These are phyloP conservation scores for Columba livia DNA, from an alignment of 2,113 vertebrate species.

Conservation along the genomic window DNA sequence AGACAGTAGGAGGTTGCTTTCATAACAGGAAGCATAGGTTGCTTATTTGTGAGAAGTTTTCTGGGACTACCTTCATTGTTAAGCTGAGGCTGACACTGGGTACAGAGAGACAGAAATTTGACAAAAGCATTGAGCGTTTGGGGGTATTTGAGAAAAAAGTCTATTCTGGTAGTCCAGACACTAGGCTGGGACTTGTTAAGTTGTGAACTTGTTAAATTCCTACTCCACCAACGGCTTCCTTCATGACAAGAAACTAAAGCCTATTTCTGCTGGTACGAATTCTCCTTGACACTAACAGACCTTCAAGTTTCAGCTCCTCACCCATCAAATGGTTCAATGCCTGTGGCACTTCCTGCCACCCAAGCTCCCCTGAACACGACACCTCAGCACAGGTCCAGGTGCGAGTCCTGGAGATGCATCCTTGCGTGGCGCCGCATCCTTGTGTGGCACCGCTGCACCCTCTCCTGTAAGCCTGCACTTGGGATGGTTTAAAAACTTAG, in stretches of 20 bases:
- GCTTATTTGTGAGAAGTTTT: constrained; percentile 23
- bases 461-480: neutral
- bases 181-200: constrained; percentile 66
- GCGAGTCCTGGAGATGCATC: neutral
- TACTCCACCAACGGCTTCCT: constrained; percentile 57
- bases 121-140: constrained; percentile 34
- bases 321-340: neutral
- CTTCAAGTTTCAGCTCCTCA: neutral
- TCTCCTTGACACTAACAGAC: constrained; percentile 37
- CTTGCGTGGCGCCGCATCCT: neutral
- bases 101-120: constrained; percentile 49
- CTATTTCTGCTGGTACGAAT: constrained; percentile 46
- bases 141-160: constrained; percentile 58
- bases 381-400: neutral
- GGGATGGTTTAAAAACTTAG: neutral
- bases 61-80: constrained; percentile 58
- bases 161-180: constrained; percentile 66
- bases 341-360: neutral
- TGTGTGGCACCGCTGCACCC: neutral
- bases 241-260: constrained; percentile 34
- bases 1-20: constrained; percentile 37
- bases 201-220: constrained; percentile 64
- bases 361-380: neutral
- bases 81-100: constrained; percentile 37
- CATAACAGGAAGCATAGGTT: constrained; percentile 1